Evolutionary conservation across 1,140 invertebrate genomes (phyloP).

Genomic region (Achroia grisella): DNA sequence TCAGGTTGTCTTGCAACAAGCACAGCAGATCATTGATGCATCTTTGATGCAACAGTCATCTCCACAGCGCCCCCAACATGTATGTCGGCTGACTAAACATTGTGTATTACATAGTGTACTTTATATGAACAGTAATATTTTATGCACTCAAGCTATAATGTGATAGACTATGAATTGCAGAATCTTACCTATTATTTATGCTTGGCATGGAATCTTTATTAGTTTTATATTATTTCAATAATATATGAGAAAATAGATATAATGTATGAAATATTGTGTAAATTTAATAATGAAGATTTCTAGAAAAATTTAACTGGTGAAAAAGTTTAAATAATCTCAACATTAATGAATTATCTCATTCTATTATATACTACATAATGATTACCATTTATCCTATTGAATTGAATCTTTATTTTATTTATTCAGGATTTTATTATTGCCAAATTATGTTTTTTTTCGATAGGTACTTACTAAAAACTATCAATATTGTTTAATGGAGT

Average conservation of each 20-base stretch:
- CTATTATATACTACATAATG: too few species aligned
- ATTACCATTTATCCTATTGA: too few species aligned
- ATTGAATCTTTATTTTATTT: too few species aligned
- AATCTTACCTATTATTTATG: constrained; percentile 17
- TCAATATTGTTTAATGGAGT: too few species aligned
- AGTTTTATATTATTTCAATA: constrained; percentile 2
- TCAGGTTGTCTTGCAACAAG: constrained; percentile 72
- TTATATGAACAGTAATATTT: constrained; percentile 10
- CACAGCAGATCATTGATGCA: constrained; percentile 72
- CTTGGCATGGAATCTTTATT: constrained; percentile 28
- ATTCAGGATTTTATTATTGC: too few species aligned
- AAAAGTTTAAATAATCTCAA: too few species aligned
- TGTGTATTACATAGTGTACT: constrained; percentile 27
- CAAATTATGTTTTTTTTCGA: too few species aligned
- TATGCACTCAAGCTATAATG: constrained; percentile 14
- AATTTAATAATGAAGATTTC: too few species aligned
- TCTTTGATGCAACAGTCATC: constrained; percentile 69
- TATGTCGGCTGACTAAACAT: constrained; percentile 55
- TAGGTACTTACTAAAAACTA: too few species aligned
- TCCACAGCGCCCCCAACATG: constrained; percentile 69
- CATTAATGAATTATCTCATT: too few species aligned
- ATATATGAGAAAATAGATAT: not conserved
- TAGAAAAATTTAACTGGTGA: too few species aligned
- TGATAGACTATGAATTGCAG: constrained; percentile 17
- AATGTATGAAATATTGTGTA: too few species aligned